A percentile compares a stretch with the other conserved stretches of the same genome.
Evolutionary conservation across 2,888 invertebrate species (phyloP).

Genomic region (Dicycla oo): DNA sequence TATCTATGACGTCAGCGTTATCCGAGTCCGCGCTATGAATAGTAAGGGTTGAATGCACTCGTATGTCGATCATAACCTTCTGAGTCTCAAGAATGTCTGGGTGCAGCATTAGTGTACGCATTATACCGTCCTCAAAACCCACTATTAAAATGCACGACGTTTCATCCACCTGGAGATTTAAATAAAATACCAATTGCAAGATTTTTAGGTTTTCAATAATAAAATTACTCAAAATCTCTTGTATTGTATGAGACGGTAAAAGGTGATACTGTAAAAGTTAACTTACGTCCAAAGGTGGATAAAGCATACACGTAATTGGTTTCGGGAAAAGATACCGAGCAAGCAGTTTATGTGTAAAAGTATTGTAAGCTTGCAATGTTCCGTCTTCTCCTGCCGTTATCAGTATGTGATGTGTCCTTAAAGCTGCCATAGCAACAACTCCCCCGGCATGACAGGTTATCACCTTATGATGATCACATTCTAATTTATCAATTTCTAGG

Average conservation of each 20-base stretch:
- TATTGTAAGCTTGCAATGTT: constrained; percentile 93
- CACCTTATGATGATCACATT: constrained; percentile 84
- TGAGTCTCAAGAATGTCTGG: constrained; percentile 77
- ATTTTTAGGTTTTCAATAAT: not conserved
- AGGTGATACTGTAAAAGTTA: not conserved
- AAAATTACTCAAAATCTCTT: not conserved
- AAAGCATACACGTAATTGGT: constrained; percentile 91
- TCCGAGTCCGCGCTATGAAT: constrained; percentile 82
- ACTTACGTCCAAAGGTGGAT: constrained; percentile 93
- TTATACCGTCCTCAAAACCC: constrained; percentile 93
- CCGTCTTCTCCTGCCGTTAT: constrained; percentile 94
- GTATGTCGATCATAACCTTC: constrained; percentile 73
- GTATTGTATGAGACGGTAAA: not conserved
- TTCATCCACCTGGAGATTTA: constrained; percentile 87
- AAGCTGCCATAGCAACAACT: constrained; percentile 92
- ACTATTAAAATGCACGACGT: constrained; percentile 92
- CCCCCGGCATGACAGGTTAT: constrained; percentile 94
- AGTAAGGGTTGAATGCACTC: constrained; percentile 80
- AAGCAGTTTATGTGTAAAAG: constrained; percentile 90
- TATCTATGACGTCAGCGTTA: constrained; percentile 78
- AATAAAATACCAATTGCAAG: not conserved
- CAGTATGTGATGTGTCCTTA: constrained; percentile 93
- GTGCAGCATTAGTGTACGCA: constrained; percentile 89
- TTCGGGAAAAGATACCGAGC: constrained; percentile 90
- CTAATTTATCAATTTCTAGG: constrained; percentile 85